Conservation (phyloP, 2,797 vertebrate genomes). For the Chelidonichthys spinosus region DNA sequence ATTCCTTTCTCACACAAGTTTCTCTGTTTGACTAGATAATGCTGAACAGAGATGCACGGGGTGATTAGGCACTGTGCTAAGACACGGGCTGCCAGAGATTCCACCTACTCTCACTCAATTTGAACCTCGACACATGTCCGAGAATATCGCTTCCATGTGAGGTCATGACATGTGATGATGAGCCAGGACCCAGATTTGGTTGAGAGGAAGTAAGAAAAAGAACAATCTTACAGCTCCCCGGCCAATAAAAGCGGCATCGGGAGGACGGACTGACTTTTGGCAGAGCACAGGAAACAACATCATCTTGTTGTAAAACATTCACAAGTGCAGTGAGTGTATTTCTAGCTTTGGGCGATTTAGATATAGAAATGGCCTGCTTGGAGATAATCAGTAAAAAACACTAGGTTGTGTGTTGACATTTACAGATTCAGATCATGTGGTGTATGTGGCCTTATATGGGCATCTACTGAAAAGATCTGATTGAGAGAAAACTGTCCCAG, state of each 20-base stretch:
- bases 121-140: constrained; percentile 49
- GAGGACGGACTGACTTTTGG: constrained; percentile 43
- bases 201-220: constrained; percentile 22
- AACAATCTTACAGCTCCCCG: constrained; percentile 11
- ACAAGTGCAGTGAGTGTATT: not conserved
- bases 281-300: constrained; percentile 61
- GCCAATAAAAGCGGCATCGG: constrained; percentile 41
- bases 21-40: constrained; percentile 52
- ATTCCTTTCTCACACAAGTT: constrained; percentile 46
- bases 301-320: constrained; percentile 36
- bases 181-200: constrained; percentile 38
- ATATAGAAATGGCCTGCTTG: not conserved
- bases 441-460: not conserved
- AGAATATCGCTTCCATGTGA: constrained; percentile 55
- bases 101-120: constrained; percentile 20
- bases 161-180: constrained; percentile 32
- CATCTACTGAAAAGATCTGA: not conserved
- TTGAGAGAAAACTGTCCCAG: not conserved
- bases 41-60: constrained; percentile 43
- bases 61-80: constrained; percentile 39
- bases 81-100: constrained; percentile 10
- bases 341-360: not conserved
- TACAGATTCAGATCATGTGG: not conserved
- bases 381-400: constrained; percentile 11
- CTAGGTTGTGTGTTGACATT: constrained; percentile 10